Percentiles rank a stretch among this genome's conserved stretches.
These are phyloP conservation scores for Channa striata DNA, from an alignment of 2,797 vertebrate species.

Conservation along the genomic window DNA sequence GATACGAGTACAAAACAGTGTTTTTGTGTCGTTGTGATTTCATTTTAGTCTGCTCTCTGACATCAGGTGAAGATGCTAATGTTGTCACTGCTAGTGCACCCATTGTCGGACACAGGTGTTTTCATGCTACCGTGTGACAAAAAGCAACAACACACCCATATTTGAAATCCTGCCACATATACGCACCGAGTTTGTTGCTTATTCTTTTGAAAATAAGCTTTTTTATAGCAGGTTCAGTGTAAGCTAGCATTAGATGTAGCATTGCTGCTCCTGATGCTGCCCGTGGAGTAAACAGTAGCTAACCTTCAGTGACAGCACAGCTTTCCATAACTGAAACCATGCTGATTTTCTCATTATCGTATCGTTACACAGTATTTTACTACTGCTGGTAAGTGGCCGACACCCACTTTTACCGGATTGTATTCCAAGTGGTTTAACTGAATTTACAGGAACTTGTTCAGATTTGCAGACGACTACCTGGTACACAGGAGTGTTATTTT, in stretches of 20 bases:
- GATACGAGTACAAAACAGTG: background rate
- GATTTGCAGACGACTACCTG: too few relatives aligned
- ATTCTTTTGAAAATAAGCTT: too few relatives aligned
- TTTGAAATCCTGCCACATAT: background rate
- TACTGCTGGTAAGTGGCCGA: background rate
- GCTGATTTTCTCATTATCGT: background rate
- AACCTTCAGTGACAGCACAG: background rate
- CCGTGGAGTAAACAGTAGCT: background rate
- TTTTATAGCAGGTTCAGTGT: background rate
- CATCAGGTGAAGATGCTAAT: constrained; percentile 19
- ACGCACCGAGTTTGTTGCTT: too few relatives aligned
- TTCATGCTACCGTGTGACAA: background rate
- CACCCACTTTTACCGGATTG: background rate
- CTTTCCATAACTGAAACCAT: background rate
- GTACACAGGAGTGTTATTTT: too few relatives aligned
- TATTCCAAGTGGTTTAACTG: too few relatives aligned
- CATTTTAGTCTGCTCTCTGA: background rate
- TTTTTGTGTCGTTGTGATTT: background rate
- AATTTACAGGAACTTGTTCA: too few relatives aligned
- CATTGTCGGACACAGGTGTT: background rate
- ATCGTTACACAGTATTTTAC: background rate
- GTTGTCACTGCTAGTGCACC: constrained; percentile 9
- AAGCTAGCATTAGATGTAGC: background rate
- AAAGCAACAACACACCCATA: background rate
- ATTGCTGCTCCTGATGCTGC: background rate